Conservation (phyloP, 2,888 invertebrate genomes). For the Melipona bicolor region DNA sequence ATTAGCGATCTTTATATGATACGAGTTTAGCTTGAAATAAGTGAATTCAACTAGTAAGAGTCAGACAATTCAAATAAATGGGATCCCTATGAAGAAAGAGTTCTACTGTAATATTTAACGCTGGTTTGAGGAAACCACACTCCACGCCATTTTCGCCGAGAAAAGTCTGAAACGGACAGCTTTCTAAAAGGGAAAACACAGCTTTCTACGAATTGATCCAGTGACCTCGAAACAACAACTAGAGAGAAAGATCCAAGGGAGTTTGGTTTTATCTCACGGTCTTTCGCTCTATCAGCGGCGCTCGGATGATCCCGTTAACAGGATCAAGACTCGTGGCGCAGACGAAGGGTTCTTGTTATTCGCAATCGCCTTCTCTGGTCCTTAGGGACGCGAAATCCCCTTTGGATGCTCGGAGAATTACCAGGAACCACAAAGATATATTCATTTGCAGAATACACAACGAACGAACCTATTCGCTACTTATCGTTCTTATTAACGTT, state of each 20-base stretch:
- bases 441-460: conserved; percentile 66
- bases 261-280: conserved; percentile 70
- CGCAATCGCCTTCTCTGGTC: conserved; percentile 75
- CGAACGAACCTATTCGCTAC: conserved; percentile 55
- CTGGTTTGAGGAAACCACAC: background rate
- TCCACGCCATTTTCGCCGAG: background rate
- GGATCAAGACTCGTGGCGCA: conserved; percentile 78
- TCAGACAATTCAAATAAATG: too few relatives aligned
- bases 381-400: conserved; percentile 76
- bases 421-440: conserved; percentile 50
- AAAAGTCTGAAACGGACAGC: background rate
- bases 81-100: too few relatives aligned
- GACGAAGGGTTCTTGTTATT: conserved; percentile 80
- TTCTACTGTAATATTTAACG: background rate
- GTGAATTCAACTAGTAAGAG: too few relatives aligned
- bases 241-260: conserved; percentile 50
- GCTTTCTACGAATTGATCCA: conserved; percentile 37
- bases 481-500: conserved; percentile 28
- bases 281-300: conserved; percentile 52
- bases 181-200: background rate
- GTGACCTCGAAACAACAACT: conserved; percentile 46
- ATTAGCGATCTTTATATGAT: too few relatives aligned
- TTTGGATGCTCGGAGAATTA: conserved; percentile 63
- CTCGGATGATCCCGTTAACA: conserved; percentile 81
- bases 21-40: too few relatives aligned